Percentiles rank a stretch among this genome's conserved stretches.
Evolutionary conservation across 2,113 vertebrate genomes (phyloP).

Genomic region (Dasyornis broadbenti): DNA sequence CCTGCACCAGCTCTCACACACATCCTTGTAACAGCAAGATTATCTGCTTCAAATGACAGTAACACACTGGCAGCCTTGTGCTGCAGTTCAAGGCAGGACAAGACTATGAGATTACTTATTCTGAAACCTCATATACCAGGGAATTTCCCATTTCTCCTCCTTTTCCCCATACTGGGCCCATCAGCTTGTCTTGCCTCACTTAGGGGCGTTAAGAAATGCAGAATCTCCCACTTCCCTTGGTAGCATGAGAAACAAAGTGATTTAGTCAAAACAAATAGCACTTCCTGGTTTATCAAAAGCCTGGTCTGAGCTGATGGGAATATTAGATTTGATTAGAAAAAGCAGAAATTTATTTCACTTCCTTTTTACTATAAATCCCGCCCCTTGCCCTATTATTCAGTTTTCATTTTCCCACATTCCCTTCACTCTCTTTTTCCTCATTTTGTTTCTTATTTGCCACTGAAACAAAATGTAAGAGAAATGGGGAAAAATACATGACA

Average conservation of each 20-base stretch:
- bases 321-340: background rate
- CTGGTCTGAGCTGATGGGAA: background rate
- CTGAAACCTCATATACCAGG: background rate
- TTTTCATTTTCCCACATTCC: background rate
- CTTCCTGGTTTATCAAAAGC: background rate
- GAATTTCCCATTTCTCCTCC: background rate
- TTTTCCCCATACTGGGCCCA: background rate
- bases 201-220: background rate
- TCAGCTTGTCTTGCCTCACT: background rate
- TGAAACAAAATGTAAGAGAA: background rate
- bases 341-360: background rate
- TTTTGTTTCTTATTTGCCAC: background rate
- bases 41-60: background rate
- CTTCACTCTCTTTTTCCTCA: background rate
- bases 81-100: background rate
- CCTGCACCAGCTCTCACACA: background rate
- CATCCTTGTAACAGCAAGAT: background rate
- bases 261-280: background rate
- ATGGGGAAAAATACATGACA: accelerated
- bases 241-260: background rate
- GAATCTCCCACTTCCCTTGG: background rate
- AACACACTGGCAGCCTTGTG: background rate
- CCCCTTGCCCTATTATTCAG: background rate
- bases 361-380: background rate
- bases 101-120: background rate